phyloP scores from a whole-genome alignment of 2,797 vertebrate species.

The Peromyscus melanophrys region DNA sequence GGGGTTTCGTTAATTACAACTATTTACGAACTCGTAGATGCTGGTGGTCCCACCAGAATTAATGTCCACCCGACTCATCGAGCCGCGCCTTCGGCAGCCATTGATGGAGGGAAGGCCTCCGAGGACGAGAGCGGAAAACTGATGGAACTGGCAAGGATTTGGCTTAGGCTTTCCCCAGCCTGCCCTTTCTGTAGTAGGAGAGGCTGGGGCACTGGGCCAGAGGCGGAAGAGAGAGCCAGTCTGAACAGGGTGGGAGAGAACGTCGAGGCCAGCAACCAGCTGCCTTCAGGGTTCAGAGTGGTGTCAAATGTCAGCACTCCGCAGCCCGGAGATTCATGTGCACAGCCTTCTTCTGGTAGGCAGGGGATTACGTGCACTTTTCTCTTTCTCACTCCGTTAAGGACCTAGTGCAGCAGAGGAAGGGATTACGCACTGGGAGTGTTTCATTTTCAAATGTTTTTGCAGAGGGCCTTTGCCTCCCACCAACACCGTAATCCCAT shows the following conservation, averaged over 20 bases:
- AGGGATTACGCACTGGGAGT: conserved; percentile 61
- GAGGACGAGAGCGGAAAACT: neutral
- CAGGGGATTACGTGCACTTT: conserved; percentile 17
- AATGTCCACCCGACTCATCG: neutral
- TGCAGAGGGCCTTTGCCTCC: conserved; percentile 54
- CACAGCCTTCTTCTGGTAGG: conserved; percentile 16
- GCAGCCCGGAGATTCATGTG: neutral
- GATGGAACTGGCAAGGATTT: neutral
- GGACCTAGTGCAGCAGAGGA: conserved; percentile 46
- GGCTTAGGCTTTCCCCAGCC: neutral
- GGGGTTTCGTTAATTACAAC: conserved; percentile 60
- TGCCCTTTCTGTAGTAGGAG: neutral
- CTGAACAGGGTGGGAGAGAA: conserved; percentile 65
- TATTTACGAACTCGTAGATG: conserved; percentile 60
- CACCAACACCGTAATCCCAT: conserved; percentile 30
- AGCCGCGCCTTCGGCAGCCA: neutral
- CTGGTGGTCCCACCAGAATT: conserved; percentile 25
- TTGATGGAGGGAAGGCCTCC: neutral
- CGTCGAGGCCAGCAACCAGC: conserved; percentile 53
- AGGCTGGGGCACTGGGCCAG: conserved; percentile 33
- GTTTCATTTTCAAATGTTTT: conserved; percentile 81
- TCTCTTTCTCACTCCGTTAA: conserved; percentile 53
- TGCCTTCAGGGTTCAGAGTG: conserved; percentile 55
- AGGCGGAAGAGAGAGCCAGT: conserved; percentile 54
- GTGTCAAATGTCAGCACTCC: conserved; percentile 71